phyloP scores from a whole-genome alignment of 2,113 vertebrate species.

The Laticauda colubrina region DNA sequence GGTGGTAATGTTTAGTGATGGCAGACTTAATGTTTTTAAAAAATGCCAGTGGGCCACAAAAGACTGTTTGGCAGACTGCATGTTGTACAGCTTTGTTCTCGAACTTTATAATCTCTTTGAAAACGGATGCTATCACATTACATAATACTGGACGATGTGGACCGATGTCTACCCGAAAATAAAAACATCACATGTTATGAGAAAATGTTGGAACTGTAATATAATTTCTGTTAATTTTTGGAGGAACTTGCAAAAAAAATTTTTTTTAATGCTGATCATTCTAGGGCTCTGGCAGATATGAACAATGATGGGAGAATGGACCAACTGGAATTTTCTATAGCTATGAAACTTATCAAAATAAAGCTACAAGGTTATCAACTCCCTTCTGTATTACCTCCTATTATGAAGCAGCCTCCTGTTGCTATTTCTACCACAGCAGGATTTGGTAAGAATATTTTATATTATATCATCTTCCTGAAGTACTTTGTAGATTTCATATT shows the following conservation, averaged over 20 bases:
- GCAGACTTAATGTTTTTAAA: background rate
- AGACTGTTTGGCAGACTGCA: background rate
- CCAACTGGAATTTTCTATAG: conserved; percentile 95
- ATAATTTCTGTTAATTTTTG: background rate
- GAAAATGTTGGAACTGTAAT: background rate
- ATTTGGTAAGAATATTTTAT: conserved; percentile 80
- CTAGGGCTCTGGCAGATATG: conserved; percentile 95
- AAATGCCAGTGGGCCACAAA: background rate
- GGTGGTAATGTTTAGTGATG: background rate
- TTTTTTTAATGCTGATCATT: conserved; percentile 31
- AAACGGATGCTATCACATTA: background rate
- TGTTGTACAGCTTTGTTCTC: background rate
- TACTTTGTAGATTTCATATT: background rate
- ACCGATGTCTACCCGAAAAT: background rate
- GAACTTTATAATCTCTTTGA: background rate
- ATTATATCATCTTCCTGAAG: background rate
- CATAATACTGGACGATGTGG: background rate
- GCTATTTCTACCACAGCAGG: conserved; percentile 76
- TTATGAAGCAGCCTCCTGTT: conserved; percentile 89
- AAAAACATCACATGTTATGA: background rate
- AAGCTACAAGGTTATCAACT: conserved; percentile 95
- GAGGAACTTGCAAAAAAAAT: background rate
- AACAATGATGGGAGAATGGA: conserved; percentile 98
- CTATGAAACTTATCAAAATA: conserved; percentile 98
- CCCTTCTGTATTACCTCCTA: conserved; percentile 83